These are phyloP conservation scores for Aleiodes alternator DNA, from an alignment of 2,888 invertebrate species.

Conservation along the genomic window DNA sequence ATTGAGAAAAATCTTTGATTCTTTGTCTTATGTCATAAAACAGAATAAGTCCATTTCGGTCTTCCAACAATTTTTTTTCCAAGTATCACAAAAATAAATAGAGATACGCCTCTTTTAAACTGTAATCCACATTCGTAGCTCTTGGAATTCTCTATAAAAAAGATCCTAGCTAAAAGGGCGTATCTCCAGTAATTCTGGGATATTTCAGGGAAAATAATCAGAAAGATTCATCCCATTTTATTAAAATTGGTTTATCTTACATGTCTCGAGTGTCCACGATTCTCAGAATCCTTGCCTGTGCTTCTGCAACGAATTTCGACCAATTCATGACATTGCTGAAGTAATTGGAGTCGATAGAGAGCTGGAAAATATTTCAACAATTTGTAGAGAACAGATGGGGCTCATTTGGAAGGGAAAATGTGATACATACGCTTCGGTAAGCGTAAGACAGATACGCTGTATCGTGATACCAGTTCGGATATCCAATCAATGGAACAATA, in stretches of 20 bases:
- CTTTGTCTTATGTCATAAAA: background rate
- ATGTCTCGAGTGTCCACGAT: background rate
- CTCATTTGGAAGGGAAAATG: background rate
- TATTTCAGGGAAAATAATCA: no score
- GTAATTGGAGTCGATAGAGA: slow-evolving; percentile 12
- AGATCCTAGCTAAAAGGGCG: no score
- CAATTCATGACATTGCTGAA: slow-evolving; percentile 25
- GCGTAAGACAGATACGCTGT: slow-evolving; percentile 75
- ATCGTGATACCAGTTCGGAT: slow-evolving; percentile 78
- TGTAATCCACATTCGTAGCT: no score
- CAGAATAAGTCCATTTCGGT: no score
- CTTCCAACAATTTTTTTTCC: no score
- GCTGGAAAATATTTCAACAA: slow-evolving; percentile 24
- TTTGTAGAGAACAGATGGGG: background rate
- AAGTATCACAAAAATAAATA: no score
- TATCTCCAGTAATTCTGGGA: no score
- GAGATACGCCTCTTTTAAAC: no score
- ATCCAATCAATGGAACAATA: slow-evolving; percentile 78
- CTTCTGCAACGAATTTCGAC: slow-evolving; percentile 2
- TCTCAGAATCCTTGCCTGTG: background rate
- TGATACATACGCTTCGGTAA: slow-evolving; percentile 76
- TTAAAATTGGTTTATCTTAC: background rate
- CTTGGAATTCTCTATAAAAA: no score
- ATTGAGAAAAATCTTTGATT: background rate
- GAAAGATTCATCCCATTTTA: no score